phyloP scores from a whole-genome alignment of 1,140 invertebrate genomes.

The Agrilus planipennis region DNA sequence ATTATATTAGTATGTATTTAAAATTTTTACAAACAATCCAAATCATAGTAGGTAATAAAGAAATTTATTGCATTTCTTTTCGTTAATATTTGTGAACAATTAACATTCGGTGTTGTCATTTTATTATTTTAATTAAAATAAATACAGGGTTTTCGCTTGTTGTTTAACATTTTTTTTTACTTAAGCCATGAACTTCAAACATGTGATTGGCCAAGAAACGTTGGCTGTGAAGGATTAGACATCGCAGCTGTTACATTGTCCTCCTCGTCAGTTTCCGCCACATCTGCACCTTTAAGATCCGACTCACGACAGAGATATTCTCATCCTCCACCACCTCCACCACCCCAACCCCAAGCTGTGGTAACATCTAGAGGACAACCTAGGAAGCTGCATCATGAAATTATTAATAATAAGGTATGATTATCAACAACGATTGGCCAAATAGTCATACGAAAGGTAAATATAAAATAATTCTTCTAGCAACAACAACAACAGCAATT shows the following conservation, averaged over 20 bases:
- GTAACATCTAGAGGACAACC: constrained; percentile 53
- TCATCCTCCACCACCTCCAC: constrained; percentile 41
- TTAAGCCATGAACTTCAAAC: constrained; percentile 81
- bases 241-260: constrained; percentile 32
- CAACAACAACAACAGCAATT: constrained; percentile 42
- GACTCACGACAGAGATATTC: constrained; percentile 22
- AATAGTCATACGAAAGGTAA: background rate
- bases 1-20: too few species aligned
- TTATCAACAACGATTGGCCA: background rate
- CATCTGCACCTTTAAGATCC: constrained; percentile 9
- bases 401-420: background rate
- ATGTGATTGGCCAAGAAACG: constrained; percentile 91
- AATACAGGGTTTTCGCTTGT: too few species aligned
- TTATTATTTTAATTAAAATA: too few species aligned
- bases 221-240: constrained; percentile 56
- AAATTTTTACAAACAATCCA: too few species aligned
- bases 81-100: too few species aligned
- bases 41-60: too few species aligned
- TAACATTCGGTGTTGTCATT: too few species aligned
- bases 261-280: constrained; percentile 15
- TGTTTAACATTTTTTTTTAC: too few species aligned
- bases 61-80: too few species aligned
- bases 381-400: constrained; percentile 36
- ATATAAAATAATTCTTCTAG: too few species aligned
- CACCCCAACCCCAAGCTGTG: constrained; percentile 42